Evolutionary conservation across 2,113 vertebrate genomes (phyloP).

Genomic region (Tympanuchus pallidicinctus): DNA sequence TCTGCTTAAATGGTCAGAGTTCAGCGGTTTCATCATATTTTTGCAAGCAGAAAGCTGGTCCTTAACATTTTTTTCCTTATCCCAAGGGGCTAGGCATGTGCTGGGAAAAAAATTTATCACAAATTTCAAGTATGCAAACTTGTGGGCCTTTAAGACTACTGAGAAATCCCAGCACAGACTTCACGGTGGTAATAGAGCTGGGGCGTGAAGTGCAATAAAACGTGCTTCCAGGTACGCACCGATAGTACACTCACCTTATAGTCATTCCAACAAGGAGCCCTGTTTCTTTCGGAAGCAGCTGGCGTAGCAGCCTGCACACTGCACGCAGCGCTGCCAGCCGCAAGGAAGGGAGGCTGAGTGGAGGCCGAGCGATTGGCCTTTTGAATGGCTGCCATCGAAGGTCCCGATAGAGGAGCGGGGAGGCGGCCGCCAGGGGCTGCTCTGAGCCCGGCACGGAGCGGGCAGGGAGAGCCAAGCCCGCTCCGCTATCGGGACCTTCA

Average conservation of each 20-base stretch:
- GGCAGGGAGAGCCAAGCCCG: not conserved
- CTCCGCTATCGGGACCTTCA: not conserved
- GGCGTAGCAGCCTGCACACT: not conserved
- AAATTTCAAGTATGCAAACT: slow-evolving; percentile 27
- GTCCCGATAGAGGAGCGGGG: no score
- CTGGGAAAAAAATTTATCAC: slow-evolving; percentile 21
- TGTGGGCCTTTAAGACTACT: not conserved
- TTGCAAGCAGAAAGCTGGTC: slow-evolving; percentile 25
- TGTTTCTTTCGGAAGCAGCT: not conserved
- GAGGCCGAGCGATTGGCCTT: not conserved
- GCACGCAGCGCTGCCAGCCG: not conserved
- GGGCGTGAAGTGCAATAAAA: not conserved
- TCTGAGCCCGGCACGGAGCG: not conserved
- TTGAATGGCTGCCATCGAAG: no score
- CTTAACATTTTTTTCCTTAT: not conserved
- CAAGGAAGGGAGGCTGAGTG: no score
- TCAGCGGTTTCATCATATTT: slow-evolving; percentile 43
- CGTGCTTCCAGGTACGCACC: not conserved
- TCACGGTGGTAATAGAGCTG: not conserved
- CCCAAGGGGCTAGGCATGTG: not conserved
- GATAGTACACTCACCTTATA: not conserved
- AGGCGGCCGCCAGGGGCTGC: slow-evolving; percentile 59
- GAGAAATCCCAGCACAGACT: not conserved
- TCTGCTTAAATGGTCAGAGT: slow-evolving; percentile 10
- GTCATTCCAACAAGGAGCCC: not conserved